These are phyloP conservation scores for Dryadula phaetusa DNA, from an alignment of 2,888 invertebrate species.

Conservation along the genomic window DNA sequence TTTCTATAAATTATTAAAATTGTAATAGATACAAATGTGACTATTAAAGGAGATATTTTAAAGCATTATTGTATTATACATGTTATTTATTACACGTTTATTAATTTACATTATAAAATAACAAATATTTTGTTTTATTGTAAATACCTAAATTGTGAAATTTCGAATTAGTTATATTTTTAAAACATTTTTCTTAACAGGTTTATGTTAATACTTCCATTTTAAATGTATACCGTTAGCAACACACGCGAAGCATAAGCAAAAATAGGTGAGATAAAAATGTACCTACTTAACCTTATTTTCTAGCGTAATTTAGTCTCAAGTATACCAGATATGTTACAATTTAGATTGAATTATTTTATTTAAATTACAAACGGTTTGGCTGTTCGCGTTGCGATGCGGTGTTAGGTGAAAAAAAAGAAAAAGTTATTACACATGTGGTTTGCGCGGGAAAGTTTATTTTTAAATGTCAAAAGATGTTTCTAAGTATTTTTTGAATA, in stretches of 20 bases:
- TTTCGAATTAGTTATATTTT: no score
- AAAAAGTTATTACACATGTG: neutral
- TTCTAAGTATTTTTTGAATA: no score
- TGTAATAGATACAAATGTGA: no score
- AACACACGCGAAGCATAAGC: neutral
- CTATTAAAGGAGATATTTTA: no score
- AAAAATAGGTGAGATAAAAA: slow-evolving; percentile 10
- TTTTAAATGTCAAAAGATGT: neutral
- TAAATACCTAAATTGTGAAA: no score
- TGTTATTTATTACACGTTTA: no score
- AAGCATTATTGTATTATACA: no score
- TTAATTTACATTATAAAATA: no score
- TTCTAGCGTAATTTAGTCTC: neutral
- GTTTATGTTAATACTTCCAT: neutral
- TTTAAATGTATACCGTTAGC: neutral
- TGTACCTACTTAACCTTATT: slow-evolving; percentile 17
- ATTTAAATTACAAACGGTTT: neutral
- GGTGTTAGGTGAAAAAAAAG: neutral
- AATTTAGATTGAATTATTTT: neutral
- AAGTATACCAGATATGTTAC: slow-evolving; percentile 15
- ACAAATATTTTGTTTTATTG: no score
- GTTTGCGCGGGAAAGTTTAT: neutral
- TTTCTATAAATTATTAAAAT: no score
- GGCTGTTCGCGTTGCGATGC: slow-evolving; percentile 5
- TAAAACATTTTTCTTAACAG: neutral